A percentile compares a stretch with the other conserved stretches of the same genome.
Conservation (phyloP, 2,888 invertebrate genomes). For the Orchesellides sinensis region DNA sequence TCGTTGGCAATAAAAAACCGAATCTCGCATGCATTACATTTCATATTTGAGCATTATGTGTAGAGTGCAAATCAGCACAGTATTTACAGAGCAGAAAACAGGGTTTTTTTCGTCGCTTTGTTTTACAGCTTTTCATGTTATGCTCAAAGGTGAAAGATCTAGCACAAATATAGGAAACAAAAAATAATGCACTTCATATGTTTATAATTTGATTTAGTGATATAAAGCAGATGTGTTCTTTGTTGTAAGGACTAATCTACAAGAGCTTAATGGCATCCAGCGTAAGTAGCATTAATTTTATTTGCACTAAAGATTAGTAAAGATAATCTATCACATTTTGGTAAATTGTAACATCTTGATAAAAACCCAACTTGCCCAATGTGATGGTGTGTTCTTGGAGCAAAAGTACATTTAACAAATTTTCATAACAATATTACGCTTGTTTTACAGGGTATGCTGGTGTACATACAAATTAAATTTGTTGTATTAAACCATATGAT, state of each 20-base stretch:
- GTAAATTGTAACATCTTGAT: slow-evolving; percentile 20
- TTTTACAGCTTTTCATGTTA: neutral
- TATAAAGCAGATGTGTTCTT: neutral
- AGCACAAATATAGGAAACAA: neutral
- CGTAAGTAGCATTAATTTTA: neutral
- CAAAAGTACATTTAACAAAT: too few species aligned
- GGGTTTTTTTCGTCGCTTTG: neutral
- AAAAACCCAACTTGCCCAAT: too few species aligned
- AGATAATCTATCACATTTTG: neutral
- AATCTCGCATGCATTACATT: neutral
- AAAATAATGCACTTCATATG: neutral
- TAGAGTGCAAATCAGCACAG: slow-evolving; percentile 8
- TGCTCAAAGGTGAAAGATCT: slow-evolving; percentile 1
- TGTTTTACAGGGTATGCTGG: too few species aligned
- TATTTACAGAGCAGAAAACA: slow-evolving; percentile 47
- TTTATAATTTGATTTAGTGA: neutral
- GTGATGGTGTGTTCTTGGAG: too few species aligned
- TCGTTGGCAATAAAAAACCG: too few species aligned
- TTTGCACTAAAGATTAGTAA: neutral
- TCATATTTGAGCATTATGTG: neutral
- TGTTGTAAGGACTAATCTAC: neutral
- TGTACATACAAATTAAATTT: too few species aligned
- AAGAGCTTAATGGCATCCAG: slow-evolving; percentile 10
- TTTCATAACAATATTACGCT: too few species aligned
- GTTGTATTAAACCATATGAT: too few species aligned